A percentile compares a stretch with the other conserved stretches of the same genome.
These are phyloP conservation scores for Astropecten irregularis DNA, from an alignment of 53 echinoderm and acorn worm genomes.

Conservation along the genomic window DNA sequence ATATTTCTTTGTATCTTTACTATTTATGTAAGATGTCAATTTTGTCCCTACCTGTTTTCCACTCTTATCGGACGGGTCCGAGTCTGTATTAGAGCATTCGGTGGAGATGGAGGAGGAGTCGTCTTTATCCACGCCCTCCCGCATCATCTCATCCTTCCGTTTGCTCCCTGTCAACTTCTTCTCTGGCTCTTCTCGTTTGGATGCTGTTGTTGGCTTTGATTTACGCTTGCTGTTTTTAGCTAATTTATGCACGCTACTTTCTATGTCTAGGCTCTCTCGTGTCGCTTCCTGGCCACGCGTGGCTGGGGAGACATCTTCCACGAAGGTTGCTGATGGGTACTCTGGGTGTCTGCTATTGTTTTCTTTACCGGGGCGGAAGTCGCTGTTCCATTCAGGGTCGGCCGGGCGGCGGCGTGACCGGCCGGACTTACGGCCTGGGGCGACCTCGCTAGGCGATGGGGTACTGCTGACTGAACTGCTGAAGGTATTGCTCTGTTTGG, in stretches of 20 bases:
- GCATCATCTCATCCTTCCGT: slow-evolving; percentile 64
- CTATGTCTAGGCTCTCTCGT: slow-evolving; percentile 46
- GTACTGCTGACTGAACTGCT: slow-evolving; percentile 7
- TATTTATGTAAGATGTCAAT: too few species aligned
- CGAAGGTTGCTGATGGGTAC: slow-evolving; percentile 4
- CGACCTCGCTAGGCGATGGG: slow-evolving; percentile 7
- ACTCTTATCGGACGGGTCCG: slow-evolving; percentile 84
- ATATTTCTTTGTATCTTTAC: too few species aligned
- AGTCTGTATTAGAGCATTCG: slow-evolving; percentile 93
- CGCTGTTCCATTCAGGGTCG: slow-evolving; percentile 35
- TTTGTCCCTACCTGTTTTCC: slow-evolving; percentile 38
- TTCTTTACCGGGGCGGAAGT: slow-evolving; percentile 5
- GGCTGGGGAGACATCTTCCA: slow-evolving; percentile 16
- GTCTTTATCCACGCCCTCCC: slow-evolving; percentile 68
- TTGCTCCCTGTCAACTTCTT: slow-evolving; percentile 52
- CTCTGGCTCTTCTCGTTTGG: slow-evolving; percentile 53
- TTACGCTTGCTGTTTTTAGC: slow-evolving; percentile 62
- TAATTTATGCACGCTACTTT: slow-evolving; percentile 39
- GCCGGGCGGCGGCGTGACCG: slow-evolving; percentile 43
- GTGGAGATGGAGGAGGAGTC: slow-evolving; percentile 98
- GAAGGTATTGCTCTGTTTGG: slow-evolving; percentile 58
- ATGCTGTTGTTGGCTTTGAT: slow-evolving; percentile 38
- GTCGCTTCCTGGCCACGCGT: not conserved
- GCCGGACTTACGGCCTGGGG: slow-evolving; percentile 4
- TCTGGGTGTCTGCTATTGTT: slow-evolving; percentile 56